Base-by-base conservation (phyloP, 2,113 vertebrate species). In the Leptobrachium leishanense region DNA sequence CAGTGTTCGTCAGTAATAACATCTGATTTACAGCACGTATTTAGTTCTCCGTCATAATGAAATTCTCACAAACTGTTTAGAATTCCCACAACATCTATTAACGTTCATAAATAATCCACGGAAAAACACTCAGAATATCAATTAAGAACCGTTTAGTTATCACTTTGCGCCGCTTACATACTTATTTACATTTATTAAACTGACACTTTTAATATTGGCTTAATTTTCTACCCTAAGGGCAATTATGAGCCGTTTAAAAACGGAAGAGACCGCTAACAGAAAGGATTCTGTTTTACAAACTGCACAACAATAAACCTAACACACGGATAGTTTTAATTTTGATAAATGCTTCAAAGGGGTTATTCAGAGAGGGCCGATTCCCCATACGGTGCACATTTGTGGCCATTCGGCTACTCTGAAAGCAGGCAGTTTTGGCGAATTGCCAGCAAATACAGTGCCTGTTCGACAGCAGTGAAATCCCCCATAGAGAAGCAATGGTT, bases 1-100 rank as follows among this genome's bases (percentile, higher is more conserved):
- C 84, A 75, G 77, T 87, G 82, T 84, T 88, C 83, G 85, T 91
- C 88, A 95, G 92, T 88, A 93, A 82, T 85, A 90, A 90, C 88
- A 85, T 88, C 93, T 92, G 85, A 88, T 94, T 88, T 85, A 78
- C 68, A 86, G 76, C 73, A 40, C 40, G 84, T 85, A 80, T 84
- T 86, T 79, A 76, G 73, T 10, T 2, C 8, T 63, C 74, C 85
- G 82, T 87, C 41, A 31, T 40, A 55, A 82, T 75, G 82, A 82
- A 41, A 81, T 79, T 87, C 85, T 85, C 74, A 78, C 72, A 89
- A 89, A 85, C 68, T 82, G 83, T 85, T 77, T 83, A 87, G 87
- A 83, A 89, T 90, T 89, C 80, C 81, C 79, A 55, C 85, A 88
- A 83, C 84, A 85, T 84, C 74, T 43, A 87, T 85, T 86, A 88